Evolutionary conservation across 2,113 vertebrate species (phyloP).

Genomic region (Puma concolor): DNA sequence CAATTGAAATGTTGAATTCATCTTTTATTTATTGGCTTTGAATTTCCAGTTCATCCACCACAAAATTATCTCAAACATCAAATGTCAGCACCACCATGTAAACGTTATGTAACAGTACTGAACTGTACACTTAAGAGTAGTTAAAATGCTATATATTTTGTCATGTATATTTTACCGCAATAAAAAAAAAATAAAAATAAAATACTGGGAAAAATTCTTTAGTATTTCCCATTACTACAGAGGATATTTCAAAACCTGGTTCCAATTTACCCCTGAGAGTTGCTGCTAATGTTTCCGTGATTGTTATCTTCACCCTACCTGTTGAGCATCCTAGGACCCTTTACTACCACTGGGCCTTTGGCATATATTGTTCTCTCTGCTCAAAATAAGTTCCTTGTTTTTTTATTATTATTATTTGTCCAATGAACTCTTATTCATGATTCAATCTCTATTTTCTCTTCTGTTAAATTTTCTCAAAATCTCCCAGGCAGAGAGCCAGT

Average conservation of each 20-base stretch:
- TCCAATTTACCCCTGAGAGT: background rate
- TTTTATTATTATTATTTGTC: background rate
- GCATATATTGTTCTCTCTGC: background rate
- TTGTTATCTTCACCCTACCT: background rate
- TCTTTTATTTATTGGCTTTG: background rate
- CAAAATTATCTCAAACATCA: conserved; percentile 2
- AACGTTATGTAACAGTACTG: background rate
- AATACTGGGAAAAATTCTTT: background rate
- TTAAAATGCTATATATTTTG: background rate
- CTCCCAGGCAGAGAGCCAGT: background rate
- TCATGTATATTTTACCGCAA: background rate
- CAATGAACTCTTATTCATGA: background rate
- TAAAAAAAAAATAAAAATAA: background rate
- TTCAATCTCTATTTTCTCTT: background rate
- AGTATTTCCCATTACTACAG: background rate
- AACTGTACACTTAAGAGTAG: background rate
- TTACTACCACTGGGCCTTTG: background rate
- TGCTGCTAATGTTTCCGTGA: background rate
- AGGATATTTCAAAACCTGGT: background rate
- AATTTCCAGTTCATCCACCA: background rate
- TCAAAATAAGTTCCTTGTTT: background rate
- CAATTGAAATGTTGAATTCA: background rate
- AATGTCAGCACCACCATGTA: fast-evolving
- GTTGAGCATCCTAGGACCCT: background rate
- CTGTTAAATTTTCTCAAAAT: background rate